Conservation (phyloP, 2,113 vertebrate species). For the Ictalurus punctatus region DNA sequence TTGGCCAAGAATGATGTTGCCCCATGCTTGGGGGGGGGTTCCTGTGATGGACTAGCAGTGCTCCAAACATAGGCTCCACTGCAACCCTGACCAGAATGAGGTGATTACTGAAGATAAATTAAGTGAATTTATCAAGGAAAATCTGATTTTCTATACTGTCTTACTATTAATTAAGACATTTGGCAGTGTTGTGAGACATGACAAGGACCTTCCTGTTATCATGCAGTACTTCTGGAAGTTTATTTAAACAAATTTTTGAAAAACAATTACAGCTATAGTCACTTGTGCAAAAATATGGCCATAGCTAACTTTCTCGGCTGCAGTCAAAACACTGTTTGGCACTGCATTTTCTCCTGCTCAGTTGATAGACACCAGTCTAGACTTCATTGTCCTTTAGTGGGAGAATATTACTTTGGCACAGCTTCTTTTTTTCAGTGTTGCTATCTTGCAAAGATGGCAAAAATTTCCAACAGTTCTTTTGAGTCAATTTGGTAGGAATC, state of each 20-base stretch:
- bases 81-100: neutral
- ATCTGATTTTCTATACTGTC: neutral
- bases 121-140: neutral
- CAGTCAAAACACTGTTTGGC: neutral
- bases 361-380: neutral
- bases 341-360: neutral
- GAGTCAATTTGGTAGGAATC: neutral
- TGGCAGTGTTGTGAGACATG: neutral
- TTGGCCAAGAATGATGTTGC: neutral
- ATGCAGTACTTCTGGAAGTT: neutral
- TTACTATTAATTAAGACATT: neutral
- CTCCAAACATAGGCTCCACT: neutral
- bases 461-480: neutral
- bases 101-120: neutral
- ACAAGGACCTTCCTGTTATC: neutral
- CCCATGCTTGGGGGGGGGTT: too few species aligned
- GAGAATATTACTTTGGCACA: neutral
- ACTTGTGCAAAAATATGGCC: neutral
- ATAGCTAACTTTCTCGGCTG: neutral
- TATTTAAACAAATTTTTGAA: neutral
- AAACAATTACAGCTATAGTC: neutral
- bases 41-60: conserved; percentile 5
- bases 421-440: neutral
- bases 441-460: neutral
- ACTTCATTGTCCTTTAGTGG: neutral